Base-by-base conservation (phyloP, 2,797 vertebrate species). In the Diglossa cyanea region DNA sequence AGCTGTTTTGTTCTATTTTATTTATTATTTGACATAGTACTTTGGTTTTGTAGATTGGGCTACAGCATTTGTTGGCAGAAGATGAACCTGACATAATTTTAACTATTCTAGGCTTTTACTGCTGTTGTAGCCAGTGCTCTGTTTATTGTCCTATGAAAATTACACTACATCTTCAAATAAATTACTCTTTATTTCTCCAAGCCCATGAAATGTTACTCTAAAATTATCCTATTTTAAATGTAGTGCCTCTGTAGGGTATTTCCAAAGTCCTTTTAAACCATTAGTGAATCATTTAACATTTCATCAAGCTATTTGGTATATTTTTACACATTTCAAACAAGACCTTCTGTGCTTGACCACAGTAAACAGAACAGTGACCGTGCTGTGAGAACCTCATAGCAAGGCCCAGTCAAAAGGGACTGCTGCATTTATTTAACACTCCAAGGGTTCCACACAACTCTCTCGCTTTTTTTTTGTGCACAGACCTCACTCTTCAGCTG, bases 1-100 rank as follows among this genome's bases (percentile, higher is more conserved):
- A 96, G 79, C 77, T 93, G 73, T 24, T 88, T 85, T 91, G 54
- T 84, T 93, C 53, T 84, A 33, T 95, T 96, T 94, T 86, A 91
- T 91, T 95, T 96, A 78, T 85, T 94, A 79, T 90, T 94, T 88
- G 50, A 80, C 67, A 81, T 19, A 78, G 82, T 28, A 35, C 42
- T 90, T 94, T 14, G 17, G 28, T 16, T 93, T 88, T 88, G 31
- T 48, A 61, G 18, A 47, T 44, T 37, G 31, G 40, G 72, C 71
- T 80, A 55, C 53, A 62, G 53, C 19, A 50, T 68, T 87, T 90
- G 16, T 78, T 54, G 54, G 50, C 72, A 87, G 68, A 73, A 83
- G 45, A 68, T 87, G 67, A 96, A 91, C 35, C 40, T 44, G n/a
- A 82, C 33, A 28, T 54, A 50, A 75, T 86, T 80, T 61, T 51